A percentile compares a stretch with the other conserved stretches of the same genome.
Conservation (phyloP, 2,888 invertebrate species). For the Thymelicus sylvestris region DNA sequence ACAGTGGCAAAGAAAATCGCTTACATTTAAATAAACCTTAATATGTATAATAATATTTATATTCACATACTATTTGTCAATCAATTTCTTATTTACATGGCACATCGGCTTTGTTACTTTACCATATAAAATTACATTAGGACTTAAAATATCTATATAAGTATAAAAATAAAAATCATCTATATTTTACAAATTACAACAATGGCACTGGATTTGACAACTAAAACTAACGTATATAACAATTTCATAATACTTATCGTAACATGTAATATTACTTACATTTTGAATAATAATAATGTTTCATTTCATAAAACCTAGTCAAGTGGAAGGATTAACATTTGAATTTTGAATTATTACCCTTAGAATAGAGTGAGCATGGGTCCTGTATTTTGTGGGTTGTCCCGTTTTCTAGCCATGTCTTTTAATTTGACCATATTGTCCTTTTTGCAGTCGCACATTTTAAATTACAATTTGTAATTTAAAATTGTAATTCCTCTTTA, state of each 20-base stretch:
- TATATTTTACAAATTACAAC: constrained; percentile 53
- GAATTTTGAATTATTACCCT: too few relatives aligned
- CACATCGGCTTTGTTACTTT: constrained; percentile 65
- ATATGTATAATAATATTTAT: constrained; percentile 18
- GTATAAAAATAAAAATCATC: constrained; percentile 21
- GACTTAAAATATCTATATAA: background rate
- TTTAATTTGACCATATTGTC: background rate
- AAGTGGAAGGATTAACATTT: too few relatives aligned
- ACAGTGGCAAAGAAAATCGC: too few relatives aligned
- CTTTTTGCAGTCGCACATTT: too few relatives aligned
- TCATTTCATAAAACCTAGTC: too few relatives aligned
- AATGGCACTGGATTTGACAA: constrained; percentile 62
- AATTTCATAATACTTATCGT: constrained; percentile 4
- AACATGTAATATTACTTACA: background rate
- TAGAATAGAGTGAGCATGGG: background rate
- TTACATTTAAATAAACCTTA: too few relatives aligned
- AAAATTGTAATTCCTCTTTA: too few relatives aligned
- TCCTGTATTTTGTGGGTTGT: background rate
- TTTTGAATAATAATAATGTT: background rate
- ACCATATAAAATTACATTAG: constrained; percentile 24
- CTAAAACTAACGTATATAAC: constrained; percentile 38
- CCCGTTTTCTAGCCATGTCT: background rate
- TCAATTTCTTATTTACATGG: constrained; percentile 73
- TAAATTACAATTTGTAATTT: too few relatives aligned
- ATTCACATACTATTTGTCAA: constrained; percentile 50